Evolutionary conservation across 2,797 vertebrate species (phyloP).

Genomic region (Accipiter fasciatus): DNA sequence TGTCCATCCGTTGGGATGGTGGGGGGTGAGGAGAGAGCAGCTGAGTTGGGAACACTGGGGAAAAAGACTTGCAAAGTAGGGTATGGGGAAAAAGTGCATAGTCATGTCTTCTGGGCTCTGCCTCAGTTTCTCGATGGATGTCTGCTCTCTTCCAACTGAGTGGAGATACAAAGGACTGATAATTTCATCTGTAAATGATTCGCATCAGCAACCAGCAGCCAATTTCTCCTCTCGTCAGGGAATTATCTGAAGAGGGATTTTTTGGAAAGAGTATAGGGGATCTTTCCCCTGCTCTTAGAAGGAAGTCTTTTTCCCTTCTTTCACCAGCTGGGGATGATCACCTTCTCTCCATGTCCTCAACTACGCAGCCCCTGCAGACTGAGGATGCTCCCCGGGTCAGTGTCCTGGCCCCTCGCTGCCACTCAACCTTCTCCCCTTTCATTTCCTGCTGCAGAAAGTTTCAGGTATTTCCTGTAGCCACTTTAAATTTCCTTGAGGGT

Average conservation of each 20-base stretch:
- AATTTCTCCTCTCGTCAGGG: background rate
- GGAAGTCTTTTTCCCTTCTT: background rate
- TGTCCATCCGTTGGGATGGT: background rate
- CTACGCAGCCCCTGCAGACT: background rate
- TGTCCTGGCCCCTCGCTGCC: background rate
- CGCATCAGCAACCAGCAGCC: background rate
- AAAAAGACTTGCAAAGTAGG: background rate
- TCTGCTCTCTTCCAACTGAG: background rate
- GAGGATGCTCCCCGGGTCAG: background rate
- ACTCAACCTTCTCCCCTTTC: background rate
- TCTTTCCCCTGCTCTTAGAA: background rate
- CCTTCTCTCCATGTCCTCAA: background rate
- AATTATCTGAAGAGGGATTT: background rate
- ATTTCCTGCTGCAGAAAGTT: constrained; percentile 7
- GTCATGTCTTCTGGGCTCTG: background rate
- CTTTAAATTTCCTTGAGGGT: background rate
- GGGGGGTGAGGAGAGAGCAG: background rate
- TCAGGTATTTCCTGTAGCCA: constrained; percentile 39
- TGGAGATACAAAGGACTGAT: background rate
- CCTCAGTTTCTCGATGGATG: background rate
- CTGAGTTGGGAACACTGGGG: background rate
- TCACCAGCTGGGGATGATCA: background rate
- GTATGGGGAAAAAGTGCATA: background rate
- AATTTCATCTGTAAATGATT: background rate
- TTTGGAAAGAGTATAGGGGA: background rate